Conservation (phyloP, 2,888 invertebrate species). For the Aspidiotus rigidus region DNA sequence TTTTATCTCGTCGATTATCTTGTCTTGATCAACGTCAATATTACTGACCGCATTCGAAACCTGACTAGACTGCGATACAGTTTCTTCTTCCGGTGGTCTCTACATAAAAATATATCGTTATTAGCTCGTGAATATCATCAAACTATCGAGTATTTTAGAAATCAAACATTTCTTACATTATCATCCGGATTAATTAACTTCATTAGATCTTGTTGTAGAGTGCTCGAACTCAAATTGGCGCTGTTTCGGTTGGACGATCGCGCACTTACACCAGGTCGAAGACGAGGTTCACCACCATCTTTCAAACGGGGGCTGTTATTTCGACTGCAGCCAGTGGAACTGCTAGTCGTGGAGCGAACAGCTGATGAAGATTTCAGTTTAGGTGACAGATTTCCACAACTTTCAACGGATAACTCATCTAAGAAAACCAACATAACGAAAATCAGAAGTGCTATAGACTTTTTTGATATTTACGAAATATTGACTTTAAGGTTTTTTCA, state of each 20-base stretch:
- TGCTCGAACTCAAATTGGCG: conserved; percentile 51
- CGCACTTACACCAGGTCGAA: conserved; percentile 43
- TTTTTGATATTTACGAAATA: background rate
- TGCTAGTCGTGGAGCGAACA: conserved; percentile 17
- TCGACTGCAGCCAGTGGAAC: conserved; percentile 32
- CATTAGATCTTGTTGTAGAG: conserved; percentile 74
- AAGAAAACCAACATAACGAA: background rate
- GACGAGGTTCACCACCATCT: conserved; percentile 50
- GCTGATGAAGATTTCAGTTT: conserved; percentile 13
- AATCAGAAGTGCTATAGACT: background rate
- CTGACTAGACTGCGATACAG: background rate
- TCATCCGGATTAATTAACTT: conserved; percentile 75
- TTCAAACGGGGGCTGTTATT: conserved; percentile 51
- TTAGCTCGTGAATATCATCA: background rate
- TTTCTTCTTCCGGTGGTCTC: background rate
- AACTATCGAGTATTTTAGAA: background rate
- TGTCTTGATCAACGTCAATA: background rate
- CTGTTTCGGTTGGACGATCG: conserved; percentile 50
- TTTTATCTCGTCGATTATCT: conserved; percentile 7
- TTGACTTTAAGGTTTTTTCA: no score
- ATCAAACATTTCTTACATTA: conserved; percentile 16
- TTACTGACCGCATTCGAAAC: background rate
- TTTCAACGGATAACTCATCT: conserved; percentile 29
- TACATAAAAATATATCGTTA: background rate
- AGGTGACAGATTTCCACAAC: conserved; percentile 21